Conservation (phyloP, 2,113 vertebrate species). For the Acanthisitta chloris region DNA sequence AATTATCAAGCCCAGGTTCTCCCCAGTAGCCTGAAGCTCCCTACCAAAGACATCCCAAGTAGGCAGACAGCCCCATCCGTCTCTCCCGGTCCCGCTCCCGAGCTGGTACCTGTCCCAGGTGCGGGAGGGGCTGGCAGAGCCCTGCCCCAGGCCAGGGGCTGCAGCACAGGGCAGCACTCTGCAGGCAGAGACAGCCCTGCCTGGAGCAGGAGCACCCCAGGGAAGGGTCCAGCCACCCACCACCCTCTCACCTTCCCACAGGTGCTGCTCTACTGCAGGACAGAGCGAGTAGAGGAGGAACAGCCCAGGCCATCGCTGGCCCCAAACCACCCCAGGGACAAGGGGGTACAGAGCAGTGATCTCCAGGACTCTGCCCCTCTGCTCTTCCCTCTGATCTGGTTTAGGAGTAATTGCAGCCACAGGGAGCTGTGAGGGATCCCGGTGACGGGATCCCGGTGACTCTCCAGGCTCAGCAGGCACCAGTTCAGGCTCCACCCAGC, state of each 20-base stretch:
- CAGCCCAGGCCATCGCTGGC: background rate
- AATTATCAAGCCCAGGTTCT: conserved; percentile 21
- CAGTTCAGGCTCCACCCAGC: background rate
- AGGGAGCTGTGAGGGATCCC: background rate
- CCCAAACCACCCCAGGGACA: background rate
- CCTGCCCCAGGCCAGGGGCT: background rate
- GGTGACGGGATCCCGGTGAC: background rate
- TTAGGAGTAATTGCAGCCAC: background rate
- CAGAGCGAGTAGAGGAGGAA: background rate
- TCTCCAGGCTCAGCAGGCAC: background rate
- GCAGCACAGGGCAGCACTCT: background rate
- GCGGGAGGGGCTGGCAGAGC: background rate
- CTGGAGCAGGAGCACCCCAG: background rate
- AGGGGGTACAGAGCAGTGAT: background rate
- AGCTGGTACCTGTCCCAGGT: background rate
- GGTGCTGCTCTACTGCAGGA: background rate
- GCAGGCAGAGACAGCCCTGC: no score
- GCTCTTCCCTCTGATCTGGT: background rate
- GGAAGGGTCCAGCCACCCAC: background rate
- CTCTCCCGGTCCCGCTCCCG: rapidly evolving
- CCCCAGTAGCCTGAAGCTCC: background rate
- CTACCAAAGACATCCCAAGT: rapidly evolving
- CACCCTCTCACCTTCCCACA: background rate
- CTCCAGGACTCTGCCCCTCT: background rate
- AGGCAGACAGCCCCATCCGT: background rate